Evolutionary conservation across 2,888 invertebrate genomes (phyloP).

Genomic region (Noctua janthe): DNA sequence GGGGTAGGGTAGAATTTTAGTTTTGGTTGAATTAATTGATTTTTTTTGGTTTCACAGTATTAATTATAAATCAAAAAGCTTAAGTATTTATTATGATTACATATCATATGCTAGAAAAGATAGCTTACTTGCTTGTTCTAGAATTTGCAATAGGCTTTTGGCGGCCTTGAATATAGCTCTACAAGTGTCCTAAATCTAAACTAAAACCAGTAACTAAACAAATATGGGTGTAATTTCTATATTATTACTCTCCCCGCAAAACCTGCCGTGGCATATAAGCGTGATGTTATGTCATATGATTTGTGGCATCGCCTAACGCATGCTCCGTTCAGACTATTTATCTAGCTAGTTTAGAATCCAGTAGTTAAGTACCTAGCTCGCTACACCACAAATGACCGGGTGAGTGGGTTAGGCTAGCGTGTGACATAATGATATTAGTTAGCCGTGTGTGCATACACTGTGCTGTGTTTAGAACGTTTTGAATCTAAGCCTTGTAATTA

Average conservation of each 20-base stretch:
- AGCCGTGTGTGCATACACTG: constrained; percentile 34
- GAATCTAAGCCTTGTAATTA: neutral
- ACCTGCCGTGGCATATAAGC: neutral
- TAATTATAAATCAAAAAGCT: neutral
- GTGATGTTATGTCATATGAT: neutral
- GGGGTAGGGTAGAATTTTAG: neutral
- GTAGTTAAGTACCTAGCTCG: constrained; percentile 14
- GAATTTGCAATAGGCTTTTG: neutral
- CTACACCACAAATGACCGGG: constrained; percentile 35
- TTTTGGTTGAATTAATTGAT: neutral
- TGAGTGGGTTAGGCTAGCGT: constrained; percentile 42
- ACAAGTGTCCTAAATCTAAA: neutral
- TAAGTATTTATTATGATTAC: neutral
- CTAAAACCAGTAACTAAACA: neutral
- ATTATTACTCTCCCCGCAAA: neutral
- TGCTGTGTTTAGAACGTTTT: constrained; percentile 41
- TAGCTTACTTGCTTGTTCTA: neutral
- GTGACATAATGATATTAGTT: constrained; percentile 55
- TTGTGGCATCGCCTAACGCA: neutral
- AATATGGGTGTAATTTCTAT: neutral
- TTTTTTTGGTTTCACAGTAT: neutral
- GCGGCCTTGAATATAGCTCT: neutral
- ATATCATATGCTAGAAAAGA: neutral
- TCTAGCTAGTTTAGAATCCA: constrained; percentile 13
- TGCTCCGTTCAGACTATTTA: constrained; percentile 33